phyloP scores from a whole-genome alignment of 2,888 invertebrate genomes.

The Mesorhabditis spiculigera region DNA sequence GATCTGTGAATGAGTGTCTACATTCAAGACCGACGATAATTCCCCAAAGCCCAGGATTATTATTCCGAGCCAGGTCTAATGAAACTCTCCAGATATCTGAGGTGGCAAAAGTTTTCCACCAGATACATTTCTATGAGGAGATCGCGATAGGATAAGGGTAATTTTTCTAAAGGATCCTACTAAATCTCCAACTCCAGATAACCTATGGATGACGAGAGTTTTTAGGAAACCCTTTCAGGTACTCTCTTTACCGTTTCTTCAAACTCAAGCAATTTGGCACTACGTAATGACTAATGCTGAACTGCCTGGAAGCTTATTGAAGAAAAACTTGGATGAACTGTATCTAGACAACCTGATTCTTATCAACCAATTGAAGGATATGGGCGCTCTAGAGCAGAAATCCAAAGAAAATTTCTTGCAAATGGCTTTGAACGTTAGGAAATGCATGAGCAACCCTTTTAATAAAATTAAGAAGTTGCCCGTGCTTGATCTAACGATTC shows the following conservation, averaged over 20 bases:
- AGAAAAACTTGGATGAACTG: slow-evolving; percentile 12
- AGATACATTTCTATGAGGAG: slow-evolving; percentile 12
- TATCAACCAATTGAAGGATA: slow-evolving; percentile 11
- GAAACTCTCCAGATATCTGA: slow-evolving; percentile 13
- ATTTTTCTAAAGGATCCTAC: slow-evolving; percentile 15
- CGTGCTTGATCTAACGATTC: background rate
- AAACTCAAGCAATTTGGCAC: slow-evolving; percentile 14
- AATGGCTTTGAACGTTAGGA: slow-evolving; percentile 13
- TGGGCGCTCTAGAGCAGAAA: slow-evolving; percentile 7
- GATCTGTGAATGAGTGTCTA: slow-evolving; percentile 24
- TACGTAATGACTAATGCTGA: background rate
- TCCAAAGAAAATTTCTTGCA: slow-evolving; percentile 20
- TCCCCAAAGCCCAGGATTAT: slow-evolving; percentile 15
- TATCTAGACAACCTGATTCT: slow-evolving; percentile 33
- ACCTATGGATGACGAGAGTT: slow-evolving; percentile 15
- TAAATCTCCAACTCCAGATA: background rate
- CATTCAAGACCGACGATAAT: too few relatives aligned
- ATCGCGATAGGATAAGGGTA: slow-evolving; percentile 20
- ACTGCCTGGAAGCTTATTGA: slow-evolving; percentile 11
- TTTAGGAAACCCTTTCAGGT: slow-evolving; percentile 19
- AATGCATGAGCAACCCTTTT: slow-evolving; percentile 13
- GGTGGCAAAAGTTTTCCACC: slow-evolving; percentile 23
- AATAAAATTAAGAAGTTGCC: slow-evolving; percentile 4
- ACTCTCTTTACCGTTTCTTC: slow-evolving; percentile 11
- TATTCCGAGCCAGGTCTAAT: slow-evolving; percentile 14